phyloP scores from a whole-genome alignment of 2,888 invertebrate genomes.

The Mimumesa dahlbomi region DNA sequence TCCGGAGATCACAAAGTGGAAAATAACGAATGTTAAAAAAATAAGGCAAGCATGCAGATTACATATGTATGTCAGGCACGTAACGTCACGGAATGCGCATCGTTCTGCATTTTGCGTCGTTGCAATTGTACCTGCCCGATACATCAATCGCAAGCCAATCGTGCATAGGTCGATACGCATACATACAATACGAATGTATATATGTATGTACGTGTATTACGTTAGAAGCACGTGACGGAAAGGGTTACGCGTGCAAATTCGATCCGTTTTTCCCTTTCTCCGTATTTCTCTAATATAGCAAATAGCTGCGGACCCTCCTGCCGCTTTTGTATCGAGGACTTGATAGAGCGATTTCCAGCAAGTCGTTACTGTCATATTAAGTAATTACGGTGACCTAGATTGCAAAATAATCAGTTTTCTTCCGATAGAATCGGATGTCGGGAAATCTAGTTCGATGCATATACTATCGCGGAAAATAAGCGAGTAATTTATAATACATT shows the following conservation, averaged over 20 bases:
- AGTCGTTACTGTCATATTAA: not conserved
- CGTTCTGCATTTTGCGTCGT: constrained; percentile 10
- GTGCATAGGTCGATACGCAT: not conserved
- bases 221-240: too few species aligned
- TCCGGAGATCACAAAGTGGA: not conserved
- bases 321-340: not conserved
- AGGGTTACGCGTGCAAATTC: too few species aligned
- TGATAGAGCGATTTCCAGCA: not conserved
- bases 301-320: not conserved
- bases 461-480: not conserved
- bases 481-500: not conserved
- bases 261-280: not conserved
- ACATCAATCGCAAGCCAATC: not conserved
- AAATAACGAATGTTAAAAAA: not conserved
- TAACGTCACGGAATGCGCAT: constrained; percentile 21
- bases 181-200: too few species aligned
- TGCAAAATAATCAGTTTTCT: not conserved
- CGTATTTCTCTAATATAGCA: not conserved
- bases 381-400: not conserved
- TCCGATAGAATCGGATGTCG: not conserved
- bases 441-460: not conserved
- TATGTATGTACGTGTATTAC: too few species aligned
- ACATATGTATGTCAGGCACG: constrained; percentile 23
- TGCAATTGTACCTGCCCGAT: constrained; percentile 21
- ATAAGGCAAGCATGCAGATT: not conserved